Percentiles rank a stretch among this genome's conserved stretches.
Conservation (phyloP, 2,113 vertebrate genomes). For the Pteruthius melanotis region DNA sequence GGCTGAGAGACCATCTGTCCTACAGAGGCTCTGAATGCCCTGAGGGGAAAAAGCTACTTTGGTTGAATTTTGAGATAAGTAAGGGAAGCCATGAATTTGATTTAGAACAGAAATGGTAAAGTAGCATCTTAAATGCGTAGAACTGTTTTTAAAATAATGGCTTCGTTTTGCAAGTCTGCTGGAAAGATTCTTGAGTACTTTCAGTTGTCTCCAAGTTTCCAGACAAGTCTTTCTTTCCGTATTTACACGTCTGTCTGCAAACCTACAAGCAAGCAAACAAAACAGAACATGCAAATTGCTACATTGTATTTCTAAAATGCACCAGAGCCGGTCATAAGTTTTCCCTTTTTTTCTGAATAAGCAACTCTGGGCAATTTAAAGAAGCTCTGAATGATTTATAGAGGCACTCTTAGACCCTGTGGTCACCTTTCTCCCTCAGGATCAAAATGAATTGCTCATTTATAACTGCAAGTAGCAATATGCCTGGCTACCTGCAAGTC, state of each 20-base stretch:
- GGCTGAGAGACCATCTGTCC: slow-evolving; percentile 12
- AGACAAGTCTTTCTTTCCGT: neutral
- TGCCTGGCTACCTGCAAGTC: neutral
- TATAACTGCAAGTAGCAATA: neutral
- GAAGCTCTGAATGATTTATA: neutral
- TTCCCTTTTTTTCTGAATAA: neutral
- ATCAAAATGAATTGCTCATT: neutral
- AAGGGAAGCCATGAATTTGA: slow-evolving; percentile 24
- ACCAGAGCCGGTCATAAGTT: neutral
- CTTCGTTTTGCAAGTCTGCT: neutral
- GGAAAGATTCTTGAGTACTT: neutral
- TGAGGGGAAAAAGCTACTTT: neutral
- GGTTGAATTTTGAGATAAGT: slow-evolving; percentile 18
- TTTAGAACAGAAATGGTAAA: slow-evolving; percentile 21
- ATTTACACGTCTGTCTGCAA: neutral
- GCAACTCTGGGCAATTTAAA: neutral
- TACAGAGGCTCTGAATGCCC: neutral
- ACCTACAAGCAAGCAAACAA: neutral
- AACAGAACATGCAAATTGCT: neutral
- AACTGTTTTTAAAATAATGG: slow-evolving; percentile 1
- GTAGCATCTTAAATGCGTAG: neutral
- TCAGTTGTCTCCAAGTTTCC: neutral
- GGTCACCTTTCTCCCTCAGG: neutral
- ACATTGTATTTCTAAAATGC: neutral
- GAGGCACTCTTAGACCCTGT: neutral